Percentiles rank a stretch among this genome's conserved stretches.
These are phyloP conservation scores for Chionodraco myersi DNA, from an alignment of 2,113 vertebrate species.

Conservation along the genomic window DNA sequence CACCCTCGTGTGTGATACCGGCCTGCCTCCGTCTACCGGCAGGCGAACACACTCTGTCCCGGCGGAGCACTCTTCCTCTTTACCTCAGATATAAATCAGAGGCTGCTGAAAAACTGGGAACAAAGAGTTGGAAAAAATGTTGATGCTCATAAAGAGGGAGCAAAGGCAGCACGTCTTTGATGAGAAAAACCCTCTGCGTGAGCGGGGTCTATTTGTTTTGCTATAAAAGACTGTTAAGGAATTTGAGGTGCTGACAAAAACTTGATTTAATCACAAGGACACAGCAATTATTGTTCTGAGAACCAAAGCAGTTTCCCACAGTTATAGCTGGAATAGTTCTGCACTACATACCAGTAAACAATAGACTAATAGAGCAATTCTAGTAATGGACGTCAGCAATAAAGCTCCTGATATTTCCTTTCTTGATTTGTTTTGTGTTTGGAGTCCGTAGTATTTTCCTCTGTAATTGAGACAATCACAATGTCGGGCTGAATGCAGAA, in stretches of 20 bases:
- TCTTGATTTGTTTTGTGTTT: slow-evolving; percentile 24
- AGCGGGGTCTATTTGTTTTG: slow-evolving; percentile 33
- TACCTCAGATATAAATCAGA: slow-evolving; percentile 70
- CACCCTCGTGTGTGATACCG: slow-evolving; percentile 54
- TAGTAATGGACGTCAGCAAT: slow-evolving; percentile 38
- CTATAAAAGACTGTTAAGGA: slow-evolving; percentile 42
- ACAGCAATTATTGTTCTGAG: slow-evolving; percentile 50
- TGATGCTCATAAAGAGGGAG: slow-evolving; percentile 51
- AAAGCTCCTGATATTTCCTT: slow-evolving; percentile 34
- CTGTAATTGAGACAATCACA: slow-evolving; percentile 16
- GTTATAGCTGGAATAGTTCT: slow-evolving; percentile 29
- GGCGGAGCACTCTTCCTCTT: slow-evolving; percentile 58
- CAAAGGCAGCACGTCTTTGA: slow-evolving; percentile 18
- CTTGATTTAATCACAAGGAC: slow-evolving; percentile 57
- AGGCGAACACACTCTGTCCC: slow-evolving; percentile 28
- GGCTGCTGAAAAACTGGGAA: slow-evolving; percentile 30
- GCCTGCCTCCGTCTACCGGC: slow-evolving; percentile 23
- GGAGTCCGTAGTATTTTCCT: slow-evolving; percentile 24
- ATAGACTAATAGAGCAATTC: slow-evolving; percentile 51
- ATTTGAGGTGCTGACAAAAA: slow-evolving; percentile 35
- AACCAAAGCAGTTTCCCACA: slow-evolving; percentile 31
- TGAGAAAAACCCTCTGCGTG: slow-evolving; percentile 19
- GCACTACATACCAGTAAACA: slow-evolving; percentile 40
- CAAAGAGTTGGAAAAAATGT: slow-evolving; percentile 51
- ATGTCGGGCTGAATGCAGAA: slow-evolving; percentile 33